These are phyloP conservation scores for Amblyornis subalaris DNA, from an alignment of 2,113 vertebrate species.

Conservation along the genomic window DNA sequence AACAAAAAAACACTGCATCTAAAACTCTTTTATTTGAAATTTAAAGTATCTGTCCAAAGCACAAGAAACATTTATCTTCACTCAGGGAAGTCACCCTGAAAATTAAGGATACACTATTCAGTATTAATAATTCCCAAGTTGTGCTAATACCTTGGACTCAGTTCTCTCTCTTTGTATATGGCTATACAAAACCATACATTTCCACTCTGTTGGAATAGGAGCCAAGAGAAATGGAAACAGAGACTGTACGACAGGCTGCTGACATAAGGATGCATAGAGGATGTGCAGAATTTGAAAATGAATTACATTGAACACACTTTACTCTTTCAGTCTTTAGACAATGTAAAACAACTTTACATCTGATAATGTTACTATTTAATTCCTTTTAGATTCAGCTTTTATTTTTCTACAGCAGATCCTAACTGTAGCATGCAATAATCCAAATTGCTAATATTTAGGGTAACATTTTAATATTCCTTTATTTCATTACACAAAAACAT, in stretches of 20 bases:
- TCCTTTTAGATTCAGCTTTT: background rate
- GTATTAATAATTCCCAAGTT: background rate
- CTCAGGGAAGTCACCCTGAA: background rate
- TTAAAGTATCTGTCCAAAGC: background rate
- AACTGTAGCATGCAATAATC: background rate
- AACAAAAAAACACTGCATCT: background rate
- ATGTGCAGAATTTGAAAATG: background rate
- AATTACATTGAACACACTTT: background rate
- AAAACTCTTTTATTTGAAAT: background rate
- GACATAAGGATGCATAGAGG: background rate
- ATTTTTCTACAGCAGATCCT: background rate
- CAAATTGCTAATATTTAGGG: background rate
- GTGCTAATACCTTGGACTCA: background rate
- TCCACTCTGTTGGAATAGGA: background rate
- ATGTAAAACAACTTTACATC: background rate
- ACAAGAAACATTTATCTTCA: background rate
- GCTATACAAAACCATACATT: background rate
- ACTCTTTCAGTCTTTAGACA: background rate
- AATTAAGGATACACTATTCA: background rate
- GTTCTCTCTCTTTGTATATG: background rate
- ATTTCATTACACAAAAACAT: background rate
- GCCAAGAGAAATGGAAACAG: background rate
- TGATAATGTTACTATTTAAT: background rate
- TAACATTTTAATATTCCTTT: background rate
- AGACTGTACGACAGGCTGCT: background rate